Evolutionary conservation across 2,888 invertebrate genomes (phyloP), one percentile per base, ranked within the genome.

Genomic region (Folsomia candida): DNA sequence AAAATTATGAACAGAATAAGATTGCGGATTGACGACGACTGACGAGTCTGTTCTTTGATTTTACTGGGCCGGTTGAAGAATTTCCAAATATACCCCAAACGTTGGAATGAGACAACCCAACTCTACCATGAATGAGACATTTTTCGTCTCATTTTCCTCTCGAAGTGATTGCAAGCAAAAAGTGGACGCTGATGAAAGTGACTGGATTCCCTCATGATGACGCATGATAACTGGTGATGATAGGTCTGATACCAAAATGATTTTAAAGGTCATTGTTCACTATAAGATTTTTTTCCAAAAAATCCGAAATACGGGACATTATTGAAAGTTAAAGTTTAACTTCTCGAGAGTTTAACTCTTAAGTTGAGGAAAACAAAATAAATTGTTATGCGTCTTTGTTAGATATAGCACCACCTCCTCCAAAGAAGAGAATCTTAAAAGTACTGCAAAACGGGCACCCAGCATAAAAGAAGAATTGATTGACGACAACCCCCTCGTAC

Each of bases 141-240:
- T 26, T 76, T 76, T 51, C 70, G 75, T n/a, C 67, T 73, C 1
- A 57, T 76, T 22, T 73, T 68, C 22, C 71, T 70, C 54, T 60
- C 64, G 51, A 69, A 63, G 28, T 27, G 9, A 65, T 65, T 26
- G 6, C n/a, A 2, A 24, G 51, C 22, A 65, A 54, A 20, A 11
- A 54, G 28, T 18, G 26, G 3, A 54, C 54, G 2, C n/a, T n/a
- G n/a, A n/a, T 37, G 14, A 37, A 37, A 9, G 14, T 4, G 37
- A 37, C 9, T 65, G 1, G 51, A 54, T 27, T 25, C 65, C 4
- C 24, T 65, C 26, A 20, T 26, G 22, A 24, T 18, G n/a, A 2
- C 65, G 54, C 25, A 57, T 57, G 54, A 51, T 54, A 3, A 51
- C 54, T 9, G 25, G 65, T 27, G 54, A 51, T 2, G 2, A 25